Evolutionary conservation across 2,113 vertebrate species (phyloP).

Genomic region (Pluvialis apricaria): DNA sequence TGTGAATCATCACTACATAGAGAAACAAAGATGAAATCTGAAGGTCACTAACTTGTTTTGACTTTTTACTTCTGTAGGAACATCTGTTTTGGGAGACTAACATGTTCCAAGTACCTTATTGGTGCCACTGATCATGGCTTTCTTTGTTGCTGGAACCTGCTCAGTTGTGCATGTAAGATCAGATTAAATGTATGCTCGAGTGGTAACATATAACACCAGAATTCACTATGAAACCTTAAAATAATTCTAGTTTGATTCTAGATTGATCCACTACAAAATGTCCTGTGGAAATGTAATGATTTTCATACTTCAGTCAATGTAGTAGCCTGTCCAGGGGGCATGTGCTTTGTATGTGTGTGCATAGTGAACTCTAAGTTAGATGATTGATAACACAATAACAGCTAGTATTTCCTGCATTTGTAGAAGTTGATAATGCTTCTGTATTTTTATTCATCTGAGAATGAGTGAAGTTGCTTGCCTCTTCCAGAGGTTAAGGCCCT

Average conservation of each 20-base stretch:
- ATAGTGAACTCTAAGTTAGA: background rate
- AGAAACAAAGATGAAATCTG: background rate
- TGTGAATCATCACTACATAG: background rate
- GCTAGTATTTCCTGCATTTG: background rate
- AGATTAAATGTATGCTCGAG: background rate
- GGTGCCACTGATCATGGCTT: conserved; percentile 79
- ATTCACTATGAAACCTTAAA: background rate
- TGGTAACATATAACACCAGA: background rate
- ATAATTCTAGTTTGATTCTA: background rate
- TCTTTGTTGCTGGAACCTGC: conserved; percentile 96
- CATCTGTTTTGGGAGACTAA: conserved; percentile 89
- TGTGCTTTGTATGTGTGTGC: background rate
- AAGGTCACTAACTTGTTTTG: background rate
- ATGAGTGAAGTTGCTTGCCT: background rate
- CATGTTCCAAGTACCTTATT: conserved; percentile 92
- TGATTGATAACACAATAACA: background rate
- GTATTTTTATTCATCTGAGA: background rate
- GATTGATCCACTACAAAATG: background rate
- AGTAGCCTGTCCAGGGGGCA: background rate
- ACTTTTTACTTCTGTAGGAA: conserved; percentile 73
- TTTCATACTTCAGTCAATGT: background rate
- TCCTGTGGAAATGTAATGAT: background rate
- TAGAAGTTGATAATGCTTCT: background rate
- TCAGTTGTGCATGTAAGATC: conserved; percentile 88
- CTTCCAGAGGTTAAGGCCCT: background rate